These are phyloP conservation scores for Lepeophtheirus nordmannii DNA, from an alignment of 2,888 invertebrate genomes.

Conservation along the genomic window DNA sequence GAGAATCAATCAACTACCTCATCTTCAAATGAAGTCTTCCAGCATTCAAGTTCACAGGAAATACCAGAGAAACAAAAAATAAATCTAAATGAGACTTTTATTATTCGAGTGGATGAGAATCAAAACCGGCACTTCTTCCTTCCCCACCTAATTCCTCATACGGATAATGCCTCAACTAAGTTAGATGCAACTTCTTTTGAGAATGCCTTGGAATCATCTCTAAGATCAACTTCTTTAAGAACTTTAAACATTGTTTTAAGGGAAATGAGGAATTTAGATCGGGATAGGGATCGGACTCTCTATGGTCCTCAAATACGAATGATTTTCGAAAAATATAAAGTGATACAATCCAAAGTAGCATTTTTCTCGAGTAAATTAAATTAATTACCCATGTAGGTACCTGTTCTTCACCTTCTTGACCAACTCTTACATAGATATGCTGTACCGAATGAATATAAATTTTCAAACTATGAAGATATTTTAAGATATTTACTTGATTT, in stretches of 20 bases:
- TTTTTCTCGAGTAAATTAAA: background rate
- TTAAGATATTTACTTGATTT: background rate
- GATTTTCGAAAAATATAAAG: background rate
- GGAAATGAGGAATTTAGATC: slow-evolving; percentile 1
- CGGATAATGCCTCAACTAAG: background rate
- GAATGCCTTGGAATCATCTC: background rate
- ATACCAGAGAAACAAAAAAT: background rate
- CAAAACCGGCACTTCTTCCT: background rate
- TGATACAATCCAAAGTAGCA: background rate
- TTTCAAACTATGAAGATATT: background rate
- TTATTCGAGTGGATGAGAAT: background rate
- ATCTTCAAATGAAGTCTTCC: background rate
- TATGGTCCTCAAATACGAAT: background rate
- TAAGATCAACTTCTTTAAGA: background rate
- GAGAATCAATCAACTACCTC: background rate
- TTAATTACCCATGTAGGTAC: background rate
- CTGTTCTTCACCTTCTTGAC: no score
- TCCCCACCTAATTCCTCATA: background rate
- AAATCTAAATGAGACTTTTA: background rate
- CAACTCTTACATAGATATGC: no score
- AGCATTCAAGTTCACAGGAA: no score
- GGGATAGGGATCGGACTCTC: background rate
- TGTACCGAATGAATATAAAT: no score
- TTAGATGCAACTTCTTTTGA: background rate
- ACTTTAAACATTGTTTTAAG: background rate